Conservation (phyloP, 2,113 vertebrate genomes). For the Pedetes capensis region DNA sequence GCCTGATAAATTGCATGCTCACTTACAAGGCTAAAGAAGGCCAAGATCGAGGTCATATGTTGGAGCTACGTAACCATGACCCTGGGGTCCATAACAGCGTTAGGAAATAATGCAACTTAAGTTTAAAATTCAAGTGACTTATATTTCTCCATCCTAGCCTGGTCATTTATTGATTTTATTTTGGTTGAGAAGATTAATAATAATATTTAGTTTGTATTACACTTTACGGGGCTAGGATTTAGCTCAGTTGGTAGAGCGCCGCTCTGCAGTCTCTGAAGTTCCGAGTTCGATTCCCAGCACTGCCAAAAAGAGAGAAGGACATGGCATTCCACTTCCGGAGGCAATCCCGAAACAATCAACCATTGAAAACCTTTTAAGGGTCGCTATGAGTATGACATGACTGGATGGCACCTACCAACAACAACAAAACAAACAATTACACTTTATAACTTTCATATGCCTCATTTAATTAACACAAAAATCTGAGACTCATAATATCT, state of each 20-base stretch:
- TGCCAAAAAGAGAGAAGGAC: no score
- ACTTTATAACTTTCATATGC: not conserved
- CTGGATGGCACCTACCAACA: no score
- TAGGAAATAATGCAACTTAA: not conserved
- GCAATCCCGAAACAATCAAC: no score
- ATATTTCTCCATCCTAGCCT: not conserved
- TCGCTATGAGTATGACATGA: no score
- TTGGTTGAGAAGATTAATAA: not conserved
- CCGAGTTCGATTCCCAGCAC: no score
- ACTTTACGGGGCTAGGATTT: no score
- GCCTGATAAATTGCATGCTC: not conserved
- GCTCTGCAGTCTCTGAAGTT: no score
- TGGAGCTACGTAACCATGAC: not conserved
- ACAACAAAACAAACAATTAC: no score
- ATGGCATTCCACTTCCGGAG: no score
- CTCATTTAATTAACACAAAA: constrained; percentile 6
- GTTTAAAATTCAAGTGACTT: not conserved
- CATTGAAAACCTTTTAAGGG: no score
- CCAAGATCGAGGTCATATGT: not conserved
- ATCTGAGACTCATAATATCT: not conserved
- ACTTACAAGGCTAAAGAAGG: not conserved
- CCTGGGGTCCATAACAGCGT: not conserved
- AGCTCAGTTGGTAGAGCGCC: no score
- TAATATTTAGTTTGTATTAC: not conserved
- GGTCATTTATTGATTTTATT: constrained; percentile 24